Base-by-base conservation (phyloP, 2,797 vertebrate species). In the Pseudomugil tenellus region DNA sequence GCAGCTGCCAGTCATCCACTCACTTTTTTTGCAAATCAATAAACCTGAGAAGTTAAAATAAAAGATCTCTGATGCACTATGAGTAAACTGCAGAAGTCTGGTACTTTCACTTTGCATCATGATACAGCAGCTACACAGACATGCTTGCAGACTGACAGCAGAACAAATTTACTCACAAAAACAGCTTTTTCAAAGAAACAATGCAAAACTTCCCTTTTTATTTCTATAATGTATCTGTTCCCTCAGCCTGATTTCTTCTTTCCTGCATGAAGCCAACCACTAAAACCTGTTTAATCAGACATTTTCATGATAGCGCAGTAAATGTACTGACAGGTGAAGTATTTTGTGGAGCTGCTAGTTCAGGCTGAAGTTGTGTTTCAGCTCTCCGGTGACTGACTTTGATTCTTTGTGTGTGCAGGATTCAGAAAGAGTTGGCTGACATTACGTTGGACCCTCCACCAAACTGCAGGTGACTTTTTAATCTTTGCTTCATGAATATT, bases 381-480 rank as follows among this genome's bases (percentile, higher is more conserved):
- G 13, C 31, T 53, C 23, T n/a, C 31, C 25, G 14, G 11, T 41
- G 56, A 58, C 49, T 80, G 13, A 70, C 61, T 58, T 1, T 16
- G 2, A 0, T 69, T 66, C 51, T 79, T 82, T 53, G 1, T 82
- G 70, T 75, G 64, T 86, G 58, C 90, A 97, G 97, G 95, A 98
- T 98, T 95, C 97, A 98, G 92, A 98, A 98, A 93, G 97, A 98
- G 80, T 90, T 98, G 96, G 97, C 97, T 31, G 97, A 98, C 75
- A 98, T 98, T 83, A 98, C 97, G 61, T 89, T 98, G 94, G 96
- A 98, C 92, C 96, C 97, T 78, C 97, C 97, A 29, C 96, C 97
- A 23, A 98, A 98, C 93, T 98, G 97, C 96, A 98, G 97, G 97
- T 96, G 78, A n/a, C 86, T 71, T 61, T 17, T 43, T 43, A n/a